phyloP scores from a whole-genome alignment of 2,888 invertebrate genomes.

The Seira musarum region DNA sequence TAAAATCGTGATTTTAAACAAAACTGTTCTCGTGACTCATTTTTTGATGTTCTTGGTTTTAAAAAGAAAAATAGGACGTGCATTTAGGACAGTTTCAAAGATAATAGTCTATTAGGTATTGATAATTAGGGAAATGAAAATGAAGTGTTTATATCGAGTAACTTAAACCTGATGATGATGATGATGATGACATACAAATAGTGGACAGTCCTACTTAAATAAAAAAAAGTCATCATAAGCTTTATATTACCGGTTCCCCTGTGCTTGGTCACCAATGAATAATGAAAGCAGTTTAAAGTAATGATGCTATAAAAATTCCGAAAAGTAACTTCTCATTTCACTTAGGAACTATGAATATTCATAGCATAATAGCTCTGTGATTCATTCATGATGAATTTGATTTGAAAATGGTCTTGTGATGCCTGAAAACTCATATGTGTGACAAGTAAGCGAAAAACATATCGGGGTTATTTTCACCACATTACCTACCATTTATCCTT shows the following conservation, averaged over 20 bases:
- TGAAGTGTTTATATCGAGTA: not conserved
- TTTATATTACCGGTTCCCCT: not conserved
- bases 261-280: constrained; percentile 44
- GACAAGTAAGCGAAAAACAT: not conserved
- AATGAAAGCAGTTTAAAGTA: constrained; percentile 44
- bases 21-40: too few relatives aligned
- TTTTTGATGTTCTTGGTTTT: too few relatives aligned
- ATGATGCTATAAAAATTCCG: constrained; percentile 51
- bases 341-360: constrained; percentile 17
- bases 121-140: not conserved
- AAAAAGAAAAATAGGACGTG: too few relatives aligned
- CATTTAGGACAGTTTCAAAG: too few relatives aligned
- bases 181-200: constrained; percentile 12
- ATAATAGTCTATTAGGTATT: constrained; percentile 2
- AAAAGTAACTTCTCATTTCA: constrained; percentile 13
- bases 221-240: not conserved
- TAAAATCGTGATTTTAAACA: too few relatives aligned
- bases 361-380: too few relatives aligned
- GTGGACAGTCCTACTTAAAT: too few relatives aligned
- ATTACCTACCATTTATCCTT: not conserved
- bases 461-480: not conserved
- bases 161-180: too few relatives aligned
- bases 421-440: not conserved
- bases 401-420: constrained; percentile 24
- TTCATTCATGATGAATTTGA: constrained; percentile 41